Conservation (phyloP, 1,140 invertebrate genomes). For the Halictus rubicundus region DNA sequence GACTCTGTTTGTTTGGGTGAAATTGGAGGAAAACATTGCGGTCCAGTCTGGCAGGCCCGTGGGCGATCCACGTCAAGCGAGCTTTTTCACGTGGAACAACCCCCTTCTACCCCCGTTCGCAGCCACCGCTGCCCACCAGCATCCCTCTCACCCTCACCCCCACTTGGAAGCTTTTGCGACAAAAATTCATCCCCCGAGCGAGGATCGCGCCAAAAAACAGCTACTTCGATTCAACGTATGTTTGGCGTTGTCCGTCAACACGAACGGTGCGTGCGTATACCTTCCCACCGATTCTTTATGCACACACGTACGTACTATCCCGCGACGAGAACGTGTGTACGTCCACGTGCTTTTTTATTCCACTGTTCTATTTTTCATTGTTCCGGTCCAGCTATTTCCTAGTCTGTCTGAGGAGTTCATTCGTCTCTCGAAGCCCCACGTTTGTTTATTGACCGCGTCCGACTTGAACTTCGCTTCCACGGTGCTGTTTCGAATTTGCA, state of each 20-base stretch:
- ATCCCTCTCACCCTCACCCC: no score
- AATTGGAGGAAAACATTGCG: slow-evolving; percentile 74
- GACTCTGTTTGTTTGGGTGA: slow-evolving; percentile 71
- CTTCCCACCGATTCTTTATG: slow-evolving; percentile 38
- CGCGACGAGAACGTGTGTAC: no score
- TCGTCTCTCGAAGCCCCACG: no score
- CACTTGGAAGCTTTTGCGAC: slow-evolving; percentile 23
- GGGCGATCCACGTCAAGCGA: slow-evolving; percentile 49
- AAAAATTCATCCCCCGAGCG: slow-evolving; percentile 30
- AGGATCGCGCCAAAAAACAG: slow-evolving; percentile 34
- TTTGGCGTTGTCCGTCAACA: slow-evolving; percentile 46
- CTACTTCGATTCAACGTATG: slow-evolving; percentile 45
- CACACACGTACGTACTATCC: not conserved
- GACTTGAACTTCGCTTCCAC: no score
- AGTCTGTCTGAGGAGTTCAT: no score
- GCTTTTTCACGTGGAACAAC: slow-evolving; percentile 32
- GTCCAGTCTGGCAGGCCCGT: slow-evolving; percentile 46
- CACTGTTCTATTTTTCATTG: no score
- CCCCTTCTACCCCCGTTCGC: not conserved
- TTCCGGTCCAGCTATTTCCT: no score
- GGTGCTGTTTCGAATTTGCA: no score
- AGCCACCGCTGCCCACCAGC: not conserved
- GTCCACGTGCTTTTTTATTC: no score
- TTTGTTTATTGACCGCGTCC: no score
- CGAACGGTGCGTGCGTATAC: slow-evolving; percentile 13